These are phyloP conservation scores for Scelioninae gen. 2 DNA, from an alignment of 2,888 invertebrate genomes.

Conservation along the genomic window DNA sequence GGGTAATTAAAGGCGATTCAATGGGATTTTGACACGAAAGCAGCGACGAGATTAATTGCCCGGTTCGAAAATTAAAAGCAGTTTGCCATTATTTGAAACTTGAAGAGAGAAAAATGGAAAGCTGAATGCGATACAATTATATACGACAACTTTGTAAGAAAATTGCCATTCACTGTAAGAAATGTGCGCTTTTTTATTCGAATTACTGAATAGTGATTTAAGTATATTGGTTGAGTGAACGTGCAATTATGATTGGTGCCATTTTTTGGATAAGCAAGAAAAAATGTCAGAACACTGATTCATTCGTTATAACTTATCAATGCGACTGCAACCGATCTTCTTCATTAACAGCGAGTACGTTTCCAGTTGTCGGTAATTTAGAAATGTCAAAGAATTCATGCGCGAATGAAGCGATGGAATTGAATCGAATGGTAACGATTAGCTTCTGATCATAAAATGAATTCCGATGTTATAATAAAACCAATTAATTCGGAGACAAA, in stretches of 20 bases:
- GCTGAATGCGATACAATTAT: background rate
- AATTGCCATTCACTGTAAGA: background rate
- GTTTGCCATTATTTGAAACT: constrained; percentile 17
- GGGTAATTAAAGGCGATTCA: constrained; percentile 54
- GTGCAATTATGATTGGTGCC: too few species aligned
- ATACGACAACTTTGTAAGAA: too few species aligned
- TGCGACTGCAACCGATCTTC: too few species aligned
- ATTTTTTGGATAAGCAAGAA: too few species aligned
- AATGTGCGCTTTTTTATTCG: too few species aligned
- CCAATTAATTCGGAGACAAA: too few species aligned
- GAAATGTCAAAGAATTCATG: background rate
- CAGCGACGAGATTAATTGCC: constrained; percentile 41
- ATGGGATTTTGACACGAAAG: constrained; percentile 46
- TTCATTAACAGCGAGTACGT: constrained; percentile 6
- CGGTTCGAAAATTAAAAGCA: constrained; percentile 31
- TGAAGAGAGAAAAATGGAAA: background rate
- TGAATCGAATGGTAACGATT: constrained; percentile 2
- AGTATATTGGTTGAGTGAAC: too few species aligned
- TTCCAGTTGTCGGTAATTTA: constrained; percentile 7
- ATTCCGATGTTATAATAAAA: too few species aligned
- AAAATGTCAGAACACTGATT: too few species aligned
- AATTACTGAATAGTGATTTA: too few species aligned
- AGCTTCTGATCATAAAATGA: background rate
- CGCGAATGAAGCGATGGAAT: background rate
- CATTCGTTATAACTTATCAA: too few species aligned